A percentile compares a stretch with the other conserved stretches of the same genome.
Evolutionary conservation across 2,888 invertebrate genomes (phyloP).

Genomic region (Spialia ferax): DNA sequence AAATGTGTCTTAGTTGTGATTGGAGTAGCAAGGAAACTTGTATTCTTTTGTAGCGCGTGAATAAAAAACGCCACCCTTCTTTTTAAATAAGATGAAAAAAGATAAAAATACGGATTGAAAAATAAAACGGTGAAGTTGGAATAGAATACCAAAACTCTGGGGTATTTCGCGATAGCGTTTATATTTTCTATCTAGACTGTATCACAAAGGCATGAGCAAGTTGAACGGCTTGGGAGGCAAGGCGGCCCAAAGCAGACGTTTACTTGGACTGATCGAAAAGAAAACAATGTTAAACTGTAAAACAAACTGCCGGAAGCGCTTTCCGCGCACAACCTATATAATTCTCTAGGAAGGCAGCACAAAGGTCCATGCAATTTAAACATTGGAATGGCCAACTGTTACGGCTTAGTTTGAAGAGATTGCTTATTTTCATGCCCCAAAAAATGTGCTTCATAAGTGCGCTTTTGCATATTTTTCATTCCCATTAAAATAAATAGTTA

Average conservation of each 20-base stretch:
- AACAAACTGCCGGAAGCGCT: slow-evolving; percentile 72
- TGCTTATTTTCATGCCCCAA: slow-evolving; percentile 18
- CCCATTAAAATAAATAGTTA: not conserved
- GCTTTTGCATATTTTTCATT: slow-evolving; percentile 7
- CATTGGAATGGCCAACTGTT: slow-evolving; percentile 53
- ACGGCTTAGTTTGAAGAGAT: slow-evolving; percentile 32
- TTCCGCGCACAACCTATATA: slow-evolving; percentile 54
- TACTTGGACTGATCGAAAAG: slow-evolving; percentile 72
- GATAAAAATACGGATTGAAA: slow-evolving; percentile 25
- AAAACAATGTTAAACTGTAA: slow-evolving; percentile 80
- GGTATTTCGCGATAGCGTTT: slow-evolving; percentile 39
- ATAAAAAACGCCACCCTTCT: not conserved
- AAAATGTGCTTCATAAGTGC: slow-evolving; percentile 6
- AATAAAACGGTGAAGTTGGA: slow-evolving; percentile 29
- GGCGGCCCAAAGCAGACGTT: slow-evolving; percentile 68
- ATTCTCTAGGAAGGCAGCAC: slow-evolving; percentile 46
- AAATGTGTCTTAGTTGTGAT: slow-evolving; percentile 33
- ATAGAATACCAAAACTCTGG: slow-evolving; percentile 30
- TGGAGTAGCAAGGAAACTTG: not conserved
- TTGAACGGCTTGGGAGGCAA: slow-evolving; percentile 55
- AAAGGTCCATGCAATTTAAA: slow-evolving; percentile 43
- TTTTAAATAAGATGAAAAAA: not conserved
- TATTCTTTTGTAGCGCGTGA: not conserved
- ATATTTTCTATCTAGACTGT: slow-evolving; percentile 46
- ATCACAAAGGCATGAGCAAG: slow-evolving; percentile 59